Conservation (phyloP, 2,113 vertebrate genomes). For the Phalacrocorax aristotelis region DNA sequence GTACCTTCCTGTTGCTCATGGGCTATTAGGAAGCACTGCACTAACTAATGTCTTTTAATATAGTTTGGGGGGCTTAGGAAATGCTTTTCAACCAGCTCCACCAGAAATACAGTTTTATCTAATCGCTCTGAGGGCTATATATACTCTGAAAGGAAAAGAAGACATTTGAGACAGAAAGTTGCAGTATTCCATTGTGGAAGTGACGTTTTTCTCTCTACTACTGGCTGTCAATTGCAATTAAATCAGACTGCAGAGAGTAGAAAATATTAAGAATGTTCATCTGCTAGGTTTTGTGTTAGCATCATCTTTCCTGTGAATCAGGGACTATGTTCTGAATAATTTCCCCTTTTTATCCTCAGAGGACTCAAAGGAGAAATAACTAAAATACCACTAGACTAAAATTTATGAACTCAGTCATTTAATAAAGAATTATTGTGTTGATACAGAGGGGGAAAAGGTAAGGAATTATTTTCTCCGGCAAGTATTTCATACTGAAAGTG, state of each 20-base stretch:
- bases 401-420: constrained; percentile 9
- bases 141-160: not conserved
- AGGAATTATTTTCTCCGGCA: constrained; percentile 1
- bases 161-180: not conserved
- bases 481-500: not conserved
- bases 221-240: constrained; percentile 9
- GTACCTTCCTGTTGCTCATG: not conserved
- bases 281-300: not conserved
- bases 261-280: constrained; percentile 26
- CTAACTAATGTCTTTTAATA: not conserved
- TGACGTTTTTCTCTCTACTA: not conserved
- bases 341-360: not conserved
- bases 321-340: constrained; percentile 7
- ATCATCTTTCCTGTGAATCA: not conserved
- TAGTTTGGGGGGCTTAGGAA: not conserved
- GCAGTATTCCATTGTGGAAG: not conserved
- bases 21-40: not conserved
- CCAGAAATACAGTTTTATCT: not conserved
- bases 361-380: constrained; percentile 13
- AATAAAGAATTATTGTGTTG: not conserved
- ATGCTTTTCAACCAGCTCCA: not conserved
- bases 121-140: not conserved
- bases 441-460: not conserved
- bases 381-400: constrained; percentile 4
- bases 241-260: not conserved